Evolutionary conservation across 2,113 vertebrate species (phyloP), one percentile per base, ranked within the genome.

Genomic region (Alectura lathami): DNA sequence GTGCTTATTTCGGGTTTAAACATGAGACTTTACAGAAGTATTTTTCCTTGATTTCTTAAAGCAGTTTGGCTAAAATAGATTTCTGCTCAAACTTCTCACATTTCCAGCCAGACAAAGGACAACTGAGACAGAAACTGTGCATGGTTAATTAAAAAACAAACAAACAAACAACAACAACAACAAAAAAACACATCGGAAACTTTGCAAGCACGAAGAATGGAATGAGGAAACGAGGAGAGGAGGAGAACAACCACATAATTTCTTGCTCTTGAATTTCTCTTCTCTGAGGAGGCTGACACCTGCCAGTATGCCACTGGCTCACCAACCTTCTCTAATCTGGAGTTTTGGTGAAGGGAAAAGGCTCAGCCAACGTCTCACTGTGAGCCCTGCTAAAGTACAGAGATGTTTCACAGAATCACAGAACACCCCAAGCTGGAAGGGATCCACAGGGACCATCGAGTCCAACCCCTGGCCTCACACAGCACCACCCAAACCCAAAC

Each of bases 41-140:
- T 82, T 91, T 94, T 68, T 80, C n/a, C 72, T 8, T 5, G 30
- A 8, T 63, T 63, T 60, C 74, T 79, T 38, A 9, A 5, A 72
- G 80, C 11, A 74, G 68, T 47, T 91, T 32, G 74, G 63, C 56
- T 83, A 74, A 91, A 95, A 87, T 73, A 54, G 60, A 86, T 64
- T 93, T 63, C 60, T 80, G 51, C 47, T 95, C 23, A n/a, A 89
- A 91, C 64, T 81, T 94, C 94, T 83, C 73, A 51, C 5, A 11
- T 67, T 96, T 92, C 79, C 75, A 10, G 10, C 36, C 91, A 94
- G 78, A 80, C 32, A 64, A 91, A 88, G 42, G 16, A 50, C 56
- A 90, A 83, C 29, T 3, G 12, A 83, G 83, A 83, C 42, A 78
- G 88, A 93, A 95, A 63, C 2, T 62, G 32, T 69, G 70, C 62